Conservation (phyloP, 30 jellyfish, hydroid and myxozoan species). For the Rhopilema esculentum region DNA sequence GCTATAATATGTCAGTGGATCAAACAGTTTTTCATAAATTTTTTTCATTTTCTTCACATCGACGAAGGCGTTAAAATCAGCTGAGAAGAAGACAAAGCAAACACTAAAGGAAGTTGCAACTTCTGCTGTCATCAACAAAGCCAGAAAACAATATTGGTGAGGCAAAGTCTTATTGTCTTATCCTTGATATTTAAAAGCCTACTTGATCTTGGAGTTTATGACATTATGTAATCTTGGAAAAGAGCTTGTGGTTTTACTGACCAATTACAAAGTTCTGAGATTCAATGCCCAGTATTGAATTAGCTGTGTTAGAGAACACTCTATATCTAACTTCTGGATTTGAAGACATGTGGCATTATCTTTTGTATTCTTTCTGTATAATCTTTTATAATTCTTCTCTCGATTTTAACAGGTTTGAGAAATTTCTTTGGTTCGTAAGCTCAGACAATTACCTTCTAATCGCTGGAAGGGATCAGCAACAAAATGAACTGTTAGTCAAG, state of each 20-base stretch:
- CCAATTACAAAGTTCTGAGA: too few relatives aligned
- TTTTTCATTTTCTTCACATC: not conserved
- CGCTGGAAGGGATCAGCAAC: conserved; percentile 99
- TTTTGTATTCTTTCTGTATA: too few relatives aligned
- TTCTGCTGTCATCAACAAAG: conserved; percentile 84
- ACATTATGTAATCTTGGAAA: not conserved
- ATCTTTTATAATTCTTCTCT: too few relatives aligned
- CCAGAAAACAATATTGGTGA: conserved; percentile 95
- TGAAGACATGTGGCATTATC: too few relatives aligned
- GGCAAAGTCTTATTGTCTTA: not conserved
- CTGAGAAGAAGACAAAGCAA: conserved; percentile 86
- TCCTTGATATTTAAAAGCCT: too few relatives aligned
- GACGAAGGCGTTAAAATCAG: conserved; percentile 88
- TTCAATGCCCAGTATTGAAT: too few relatives aligned
- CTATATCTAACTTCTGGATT: too few relatives aligned
- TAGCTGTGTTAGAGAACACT: too few relatives aligned
- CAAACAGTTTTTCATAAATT: too few relatives aligned
- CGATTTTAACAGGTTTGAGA: conserved; percentile 98
- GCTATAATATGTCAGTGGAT: not conserved
- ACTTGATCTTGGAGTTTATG: not conserved
- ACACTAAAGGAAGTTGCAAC: conserved; percentile 94
- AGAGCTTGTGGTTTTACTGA: too few relatives aligned
- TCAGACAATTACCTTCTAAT: conserved; percentile 95
- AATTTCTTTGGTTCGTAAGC: conserved; percentile 95
- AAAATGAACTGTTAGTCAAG: conserved; percentile 95